Evolutionary conservation across 1,140 invertebrate species (phyloP), one percentile per base, ranked within the genome.

Genomic region (Pristionchus pacificus): DNA sequence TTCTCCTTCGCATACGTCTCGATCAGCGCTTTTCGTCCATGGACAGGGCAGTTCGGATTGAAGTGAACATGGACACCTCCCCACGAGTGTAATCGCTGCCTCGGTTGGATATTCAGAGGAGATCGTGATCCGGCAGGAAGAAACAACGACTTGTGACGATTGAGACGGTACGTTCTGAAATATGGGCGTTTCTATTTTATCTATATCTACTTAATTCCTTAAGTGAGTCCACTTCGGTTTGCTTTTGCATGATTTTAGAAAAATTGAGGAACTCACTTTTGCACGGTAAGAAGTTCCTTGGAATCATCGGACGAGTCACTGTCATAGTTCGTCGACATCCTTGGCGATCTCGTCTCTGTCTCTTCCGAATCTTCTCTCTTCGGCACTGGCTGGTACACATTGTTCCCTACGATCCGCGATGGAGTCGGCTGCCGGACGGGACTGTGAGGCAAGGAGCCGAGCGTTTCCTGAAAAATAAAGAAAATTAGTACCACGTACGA

Each of bases 301-400:
- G 84, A 81, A 74, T 86, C 82, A 65, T 85, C 83, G 15, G 82
- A 77, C 28, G 85, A 83, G 31, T 84, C 85, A 3, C 77, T 69
- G 32, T 75, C 65, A 19, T 74, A 67, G 78, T 85, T 85, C 60
- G 83, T 83, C 59, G 79, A 82, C 31, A 85, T 83, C 78, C 38
- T 49, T 49, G 38, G 6, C 38, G 6, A 19, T 49, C 38, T 49
- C 38, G 38, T 19, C 38, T 49, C n/a, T n/a, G 6, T 19, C 38
- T 49, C 38, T 49, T 49, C 38, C 38, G 38, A 49, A 49, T 49
- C 6, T 49, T 49, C 6, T 19, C 19, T 6, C 38, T 49, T 49
- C 19, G 38, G 6, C 38, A 49, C 38, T 19, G 6, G 38, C 19
- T 49, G 6, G 19, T 49, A 49, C 38, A 49, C 38, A 19, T 49